phyloP scores from a whole-genome alignment of 1,140 invertebrate species.

The Alviniconcha marisindica region DNA sequence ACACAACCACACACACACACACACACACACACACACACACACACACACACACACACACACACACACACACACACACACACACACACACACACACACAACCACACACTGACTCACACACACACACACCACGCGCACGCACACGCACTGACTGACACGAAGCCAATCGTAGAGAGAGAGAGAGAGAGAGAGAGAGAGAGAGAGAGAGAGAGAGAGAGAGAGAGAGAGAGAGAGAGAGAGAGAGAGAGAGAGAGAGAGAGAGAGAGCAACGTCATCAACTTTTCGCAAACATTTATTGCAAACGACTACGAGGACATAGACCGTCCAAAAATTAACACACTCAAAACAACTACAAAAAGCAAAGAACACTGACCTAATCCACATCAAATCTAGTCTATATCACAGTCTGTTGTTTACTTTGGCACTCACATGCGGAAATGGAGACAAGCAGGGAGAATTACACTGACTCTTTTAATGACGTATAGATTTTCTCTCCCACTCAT shows the following conservation, averaged over 20 bases:
- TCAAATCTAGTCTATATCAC: no score
- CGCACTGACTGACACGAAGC: not conserved
- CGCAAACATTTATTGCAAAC: no score
- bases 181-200: not conserved
- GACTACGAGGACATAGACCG: no score
- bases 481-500: no score
- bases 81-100: conserved; percentile 18
- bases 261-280: not conserved
- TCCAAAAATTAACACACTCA: no score
- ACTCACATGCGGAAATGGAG: no score
- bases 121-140: not conserved
- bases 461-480: no score
- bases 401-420: no score
- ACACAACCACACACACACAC: not conserved
- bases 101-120: not conserved
- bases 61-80: conserved; percentile 25
- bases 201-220: conserved; percentile 23
- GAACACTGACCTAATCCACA: no score
- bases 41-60: conserved; percentile 17
- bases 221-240: conserved; percentile 9
- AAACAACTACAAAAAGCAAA: no score
- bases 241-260: conserved; percentile 18
- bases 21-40: conserved; percentile 12
- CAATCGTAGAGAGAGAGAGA: not conserved
- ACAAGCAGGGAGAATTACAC: no score